Percentiles rank a stretch among this genome's conserved stretches.
phyloP scores from a whole-genome alignment of 2,797 vertebrate genomes.

The Nasua narica region DNA sequence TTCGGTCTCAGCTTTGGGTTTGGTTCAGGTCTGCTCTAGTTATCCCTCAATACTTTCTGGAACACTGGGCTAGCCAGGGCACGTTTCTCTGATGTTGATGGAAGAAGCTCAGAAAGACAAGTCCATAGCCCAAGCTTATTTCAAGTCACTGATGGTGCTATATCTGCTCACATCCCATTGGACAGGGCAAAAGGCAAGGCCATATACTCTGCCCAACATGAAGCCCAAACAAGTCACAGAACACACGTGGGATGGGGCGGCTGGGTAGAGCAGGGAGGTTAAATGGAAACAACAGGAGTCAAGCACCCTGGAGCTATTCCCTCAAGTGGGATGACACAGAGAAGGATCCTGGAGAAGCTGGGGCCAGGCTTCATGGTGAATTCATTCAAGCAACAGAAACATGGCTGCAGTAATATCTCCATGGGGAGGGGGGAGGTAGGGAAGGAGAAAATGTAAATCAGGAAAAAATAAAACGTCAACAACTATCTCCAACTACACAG shows the following conservation, averaged over 20 bases:
- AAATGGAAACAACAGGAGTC: background rate
- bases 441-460: background rate
- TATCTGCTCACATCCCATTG: background rate
- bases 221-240: background rate
- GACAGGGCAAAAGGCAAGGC: background rate
- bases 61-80: background rate
- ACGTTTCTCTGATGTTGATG: background rate
- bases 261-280: background rate
- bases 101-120: background rate
- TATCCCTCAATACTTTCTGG: background rate
- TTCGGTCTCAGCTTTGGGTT: background rate
- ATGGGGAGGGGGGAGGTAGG: background rate
- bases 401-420: slow-evolving; percentile 16
- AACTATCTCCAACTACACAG: background rate
- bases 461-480: background rate
- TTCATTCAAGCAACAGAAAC: slow-evolving; percentile 52
- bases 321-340: background rate
- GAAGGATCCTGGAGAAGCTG: background rate
- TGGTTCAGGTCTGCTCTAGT: background rate
- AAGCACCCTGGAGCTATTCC: background rate
- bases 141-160: background rate
- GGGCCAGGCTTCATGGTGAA: background rate
- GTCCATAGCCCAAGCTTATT: background rate
- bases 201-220: background rate
- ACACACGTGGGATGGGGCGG: background rate